phyloP scores from a whole-genome alignment of 2,113 vertebrate genomes.

The Tragulus kanchil region DNA sequence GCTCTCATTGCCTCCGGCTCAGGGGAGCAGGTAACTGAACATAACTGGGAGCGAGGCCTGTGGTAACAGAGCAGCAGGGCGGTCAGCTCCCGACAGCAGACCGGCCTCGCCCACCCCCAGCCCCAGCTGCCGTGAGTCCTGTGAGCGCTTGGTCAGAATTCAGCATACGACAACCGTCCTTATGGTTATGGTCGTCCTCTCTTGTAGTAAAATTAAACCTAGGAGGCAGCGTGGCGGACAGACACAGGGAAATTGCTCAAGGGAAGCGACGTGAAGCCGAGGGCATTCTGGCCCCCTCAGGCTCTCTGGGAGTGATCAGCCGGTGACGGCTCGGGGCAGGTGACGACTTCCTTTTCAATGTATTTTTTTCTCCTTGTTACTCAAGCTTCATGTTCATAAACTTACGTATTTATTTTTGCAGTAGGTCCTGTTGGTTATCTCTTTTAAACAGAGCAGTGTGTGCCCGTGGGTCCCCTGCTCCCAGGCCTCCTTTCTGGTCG shows the following conservation, averaged over 20 bases:
- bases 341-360: neutral
- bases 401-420: neutral
- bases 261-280: neutral
- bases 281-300: neutral
- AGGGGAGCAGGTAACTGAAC: neutral
- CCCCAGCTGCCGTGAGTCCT: too few relatives aligned
- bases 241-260: conserved; percentile 32
- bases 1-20: neutral
- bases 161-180: neutral
- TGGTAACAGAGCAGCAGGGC: neutral
- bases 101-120: neutral
- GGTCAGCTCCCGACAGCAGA: neutral
- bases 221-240: neutral
- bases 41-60: neutral
- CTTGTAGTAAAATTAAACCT: conserved; percentile 9
- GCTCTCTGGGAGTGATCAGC: neutral
- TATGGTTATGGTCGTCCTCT: neutral
- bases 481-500: neutral
- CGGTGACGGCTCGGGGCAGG: neutral
- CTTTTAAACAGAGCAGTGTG: neutral
- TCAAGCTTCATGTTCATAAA: neutral
- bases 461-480: neutral
- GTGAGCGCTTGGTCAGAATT: neutral
- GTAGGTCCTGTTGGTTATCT: neutral
- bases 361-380: neutral